Percentiles rank a stretch among this genome's conserved stretches.
Evolutionary conservation across 2,888 invertebrate species (phyloP).

Genomic region (Rhagophthalmus giganteus): DNA sequence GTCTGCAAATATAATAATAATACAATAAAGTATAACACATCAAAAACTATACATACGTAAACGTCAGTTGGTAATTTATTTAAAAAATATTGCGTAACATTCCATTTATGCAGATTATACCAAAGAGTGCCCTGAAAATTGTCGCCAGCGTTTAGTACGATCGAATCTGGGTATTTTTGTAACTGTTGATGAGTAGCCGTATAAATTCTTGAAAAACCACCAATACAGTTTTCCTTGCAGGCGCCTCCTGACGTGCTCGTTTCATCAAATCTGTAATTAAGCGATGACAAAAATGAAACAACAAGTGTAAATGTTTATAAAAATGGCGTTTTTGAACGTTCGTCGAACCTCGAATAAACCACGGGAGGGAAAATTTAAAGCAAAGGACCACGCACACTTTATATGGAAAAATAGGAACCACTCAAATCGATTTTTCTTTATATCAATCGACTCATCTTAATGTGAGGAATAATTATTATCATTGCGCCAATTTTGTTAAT

Average conservation of each 20-base stretch:
- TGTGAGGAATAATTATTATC: too few relatives aligned
- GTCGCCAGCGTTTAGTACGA: conserved; percentile 82
- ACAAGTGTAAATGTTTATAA: too few relatives aligned
- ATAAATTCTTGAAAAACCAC: conserved; percentile 70
- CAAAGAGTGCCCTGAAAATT: conserved; percentile 85
- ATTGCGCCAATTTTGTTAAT: too few relatives aligned
- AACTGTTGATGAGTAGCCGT: conserved; percentile 58
- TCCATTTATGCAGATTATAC: conserved; percentile 76
- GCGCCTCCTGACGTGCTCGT: conserved; percentile 61
- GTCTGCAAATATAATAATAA: conserved; percentile 61
- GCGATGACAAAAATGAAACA: too few relatives aligned
- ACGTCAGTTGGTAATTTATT: conserved; percentile 76
- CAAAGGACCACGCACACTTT: too few relatives aligned
- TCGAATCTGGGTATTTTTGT: conserved; percentile 59
- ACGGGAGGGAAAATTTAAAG: too few relatives aligned
- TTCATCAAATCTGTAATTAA: conserved; percentile 57
- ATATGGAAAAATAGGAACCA: too few relatives aligned
- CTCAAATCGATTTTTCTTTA: too few relatives aligned
- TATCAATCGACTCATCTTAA: too few relatives aligned
- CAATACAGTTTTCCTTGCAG: conserved; percentile 66
- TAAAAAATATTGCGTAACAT: conserved; percentile 73
- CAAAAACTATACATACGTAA: conserved; percentile 64
- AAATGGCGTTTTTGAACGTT: too few relatives aligned
- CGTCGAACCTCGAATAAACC: too few relatives aligned
- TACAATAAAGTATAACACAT: conserved; percentile 1